Base-by-base conservation (phyloP, 2,113 vertebrate genomes). In the Amphilophus citrinellus region DNA sequence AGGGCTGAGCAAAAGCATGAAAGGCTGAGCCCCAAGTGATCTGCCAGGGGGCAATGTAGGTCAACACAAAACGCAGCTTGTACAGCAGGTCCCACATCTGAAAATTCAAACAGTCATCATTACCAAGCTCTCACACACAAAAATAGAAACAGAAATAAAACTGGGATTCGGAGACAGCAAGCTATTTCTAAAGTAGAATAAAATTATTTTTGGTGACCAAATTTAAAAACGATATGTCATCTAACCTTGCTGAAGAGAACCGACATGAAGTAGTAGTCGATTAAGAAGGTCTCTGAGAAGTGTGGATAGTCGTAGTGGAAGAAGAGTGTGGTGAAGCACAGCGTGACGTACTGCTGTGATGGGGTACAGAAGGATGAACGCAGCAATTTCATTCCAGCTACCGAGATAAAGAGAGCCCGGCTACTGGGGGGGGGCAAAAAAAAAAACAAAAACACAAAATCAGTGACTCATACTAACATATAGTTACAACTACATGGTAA, bases 1-100 rank as follows among this genome's bases (percentile, higher is more conserved):
- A 98, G 1, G 97, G 97, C 86, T 98, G 97, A 84, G 97, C 97
- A 3, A 98, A 98, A 82, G 97, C 97, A 1, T 98, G 97, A 93
- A 98, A 98, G 53, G 97, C 97, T 0, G 97, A 98, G 81, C 97
- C 97, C 97, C 97, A 98, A 44, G 97, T 98, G 91, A 98, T 98
- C 93, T 98, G 97, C 97, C 97, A 98, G 13, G 97, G 97, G 0
- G 97, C 97, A 3, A 98, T 98, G 96, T 98, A 98, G 61, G 97
- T 98, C 92, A 98, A 90, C 80, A 98, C 97, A 2, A 98, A 98
- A 4, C 97, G 97, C 75, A 98, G 95, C 92, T 98, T 98, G 93
- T 98, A 98, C 82, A 98, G 94, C 86, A 98, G 95, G 90, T 98
- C 97, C 97, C 97, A 98, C 85, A 98, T 95, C 97, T 98, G 93